These are phyloP conservation scores for Drosophila recens DNA, from an alignment of 2,888 invertebrate species.

Conservation along the genomic window DNA sequence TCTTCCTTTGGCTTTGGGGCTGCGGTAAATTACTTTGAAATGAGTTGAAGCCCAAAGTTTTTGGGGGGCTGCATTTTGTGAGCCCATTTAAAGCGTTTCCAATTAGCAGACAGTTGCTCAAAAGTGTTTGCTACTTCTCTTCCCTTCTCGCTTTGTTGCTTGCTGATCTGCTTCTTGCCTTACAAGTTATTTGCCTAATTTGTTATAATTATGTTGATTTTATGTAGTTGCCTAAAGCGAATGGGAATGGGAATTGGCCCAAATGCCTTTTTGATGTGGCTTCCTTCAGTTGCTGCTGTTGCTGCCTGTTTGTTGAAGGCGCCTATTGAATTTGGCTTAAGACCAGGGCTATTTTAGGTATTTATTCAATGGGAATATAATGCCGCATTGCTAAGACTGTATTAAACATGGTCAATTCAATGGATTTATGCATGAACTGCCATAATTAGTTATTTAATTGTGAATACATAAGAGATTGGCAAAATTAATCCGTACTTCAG, in stretches of 20 bases:
- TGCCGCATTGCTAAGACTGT: conserved; percentile 3
- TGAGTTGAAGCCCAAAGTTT: conserved; percentile 61
- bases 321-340: conserved; percentile 1
- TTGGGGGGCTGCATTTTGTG: conserved; percentile 41
- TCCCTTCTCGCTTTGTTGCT: neutral
- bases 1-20: conserved; percentile 27
- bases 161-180: conserved; percentile 13
- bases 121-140: conserved; percentile 35
- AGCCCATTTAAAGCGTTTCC: conserved; percentile 66
- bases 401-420: conserved; percentile 11
- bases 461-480: neutral
- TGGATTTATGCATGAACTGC: conserved; percentile 15
- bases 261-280: conserved; percentile 56
- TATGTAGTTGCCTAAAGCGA: conserved; percentile 46
- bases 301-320: neutral
- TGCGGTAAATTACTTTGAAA: conserved; percentile 79
- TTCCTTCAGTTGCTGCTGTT: conserved; percentile 1
- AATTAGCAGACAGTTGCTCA: conserved; percentile 62
- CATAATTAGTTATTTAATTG: conserved; percentile 12
- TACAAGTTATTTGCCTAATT: conserved; percentile 67
- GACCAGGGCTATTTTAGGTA: conserved; percentile 15
- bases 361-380: conserved; percentile 12
- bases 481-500: neutral
- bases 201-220: conserved; percentile 80
- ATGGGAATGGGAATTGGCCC: conserved; percentile 9